Conservation (phyloP, 2,113 vertebrate genomes). For the Clarias gariepinus region DNA sequence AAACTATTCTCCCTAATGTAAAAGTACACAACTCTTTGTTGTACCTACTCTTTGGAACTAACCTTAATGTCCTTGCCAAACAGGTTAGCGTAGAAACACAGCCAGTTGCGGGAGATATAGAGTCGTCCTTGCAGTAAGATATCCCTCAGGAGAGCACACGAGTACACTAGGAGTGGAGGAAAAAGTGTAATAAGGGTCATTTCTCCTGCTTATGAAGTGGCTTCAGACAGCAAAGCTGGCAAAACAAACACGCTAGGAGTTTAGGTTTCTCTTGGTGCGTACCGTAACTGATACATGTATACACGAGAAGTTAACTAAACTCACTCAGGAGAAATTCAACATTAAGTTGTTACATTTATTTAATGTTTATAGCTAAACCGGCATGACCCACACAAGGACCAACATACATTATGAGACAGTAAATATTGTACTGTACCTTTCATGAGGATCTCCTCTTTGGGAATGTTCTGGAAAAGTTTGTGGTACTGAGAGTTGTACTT, state of each 20-base stretch:
- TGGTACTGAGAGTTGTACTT: conserved; percentile 98
- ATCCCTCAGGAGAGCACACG: conserved; percentile 92
- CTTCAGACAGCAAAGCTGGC: neutral
- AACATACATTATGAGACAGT: neutral
- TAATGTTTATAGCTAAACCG: neutral
- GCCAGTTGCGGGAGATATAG: conserved; percentile 95
- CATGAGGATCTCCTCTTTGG: conserved; percentile 89
- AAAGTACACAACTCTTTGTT: neutral
- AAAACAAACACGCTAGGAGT: neutral
- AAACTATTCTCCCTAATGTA: neutral
- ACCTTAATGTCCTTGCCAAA: conserved; percentile 98
- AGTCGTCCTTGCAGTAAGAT: conserved; percentile 93
- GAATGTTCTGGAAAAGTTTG: conserved; percentile 92
- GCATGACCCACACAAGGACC: neutral
- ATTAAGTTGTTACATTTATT: too few relatives aligned
- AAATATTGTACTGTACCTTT: conserved; percentile 78
- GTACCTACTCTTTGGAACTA: conserved; percentile 22
- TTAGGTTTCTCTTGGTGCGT: neutral
- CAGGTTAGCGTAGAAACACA: conserved; percentile 96
- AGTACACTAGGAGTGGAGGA: conserved; percentile 78
- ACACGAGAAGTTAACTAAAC: neutral
- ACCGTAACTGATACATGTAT: neutral
- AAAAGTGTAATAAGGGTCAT: neutral
- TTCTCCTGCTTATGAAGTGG: neutral
- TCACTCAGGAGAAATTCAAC: neutral